Conservation (phyloP, 2,113 vertebrate species). For the Melanotaenia duboulayi region DNA sequence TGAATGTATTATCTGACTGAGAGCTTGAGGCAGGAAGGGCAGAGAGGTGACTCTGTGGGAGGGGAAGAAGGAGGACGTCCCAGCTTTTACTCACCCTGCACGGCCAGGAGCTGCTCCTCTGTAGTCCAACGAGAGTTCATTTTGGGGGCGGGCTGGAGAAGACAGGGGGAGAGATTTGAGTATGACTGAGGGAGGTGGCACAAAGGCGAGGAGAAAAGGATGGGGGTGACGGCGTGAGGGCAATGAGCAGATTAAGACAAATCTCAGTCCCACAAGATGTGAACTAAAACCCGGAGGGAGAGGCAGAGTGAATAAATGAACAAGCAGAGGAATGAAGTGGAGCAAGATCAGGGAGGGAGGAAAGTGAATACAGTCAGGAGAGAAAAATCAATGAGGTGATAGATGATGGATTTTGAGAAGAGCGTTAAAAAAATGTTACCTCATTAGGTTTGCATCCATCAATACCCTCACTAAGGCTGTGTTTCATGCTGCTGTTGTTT, state of each 20-base stretch:
- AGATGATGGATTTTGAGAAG: slow-evolving; percentile 1
- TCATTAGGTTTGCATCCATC: slow-evolving; percentile 82
- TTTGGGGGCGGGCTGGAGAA: slow-evolving; percentile 83
- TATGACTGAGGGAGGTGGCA: neutral
- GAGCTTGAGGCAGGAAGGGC: slow-evolving; percentile 11
- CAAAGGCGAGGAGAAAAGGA: neutral
- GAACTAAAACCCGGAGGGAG: slow-evolving; percentile 28
- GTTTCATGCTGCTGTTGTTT: slow-evolving; percentile 89
- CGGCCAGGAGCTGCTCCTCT: slow-evolving; percentile 82
- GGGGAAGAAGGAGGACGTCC: neutral
- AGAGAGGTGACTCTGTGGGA: slow-evolving; percentile 1
- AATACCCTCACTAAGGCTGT: slow-evolving; percentile 84
- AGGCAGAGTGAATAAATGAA: slow-evolving; percentile 4
- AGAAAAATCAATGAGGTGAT: neutral
- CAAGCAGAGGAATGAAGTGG: slow-evolving; percentile 3
- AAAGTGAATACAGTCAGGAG: neutral
- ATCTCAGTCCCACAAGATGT: slow-evolving; percentile 15
- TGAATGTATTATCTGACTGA: slow-evolving; percentile 20
- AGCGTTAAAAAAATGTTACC: slow-evolving; percentile 69
- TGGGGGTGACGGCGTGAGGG: slow-evolving; percentile 19
- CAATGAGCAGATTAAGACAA: slow-evolving; percentile 46
- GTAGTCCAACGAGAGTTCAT: slow-evolving; percentile 93
- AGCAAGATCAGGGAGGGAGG: neutral
- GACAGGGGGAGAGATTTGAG: slow-evolving; percentile 13
- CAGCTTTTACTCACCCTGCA: slow-evolving; percentile 72